Evolutionary conservation across 2,888 invertebrate genomes (phyloP), one percentile per base, ranked within the genome.

Genomic region (Lymantria monacha): DNA sequence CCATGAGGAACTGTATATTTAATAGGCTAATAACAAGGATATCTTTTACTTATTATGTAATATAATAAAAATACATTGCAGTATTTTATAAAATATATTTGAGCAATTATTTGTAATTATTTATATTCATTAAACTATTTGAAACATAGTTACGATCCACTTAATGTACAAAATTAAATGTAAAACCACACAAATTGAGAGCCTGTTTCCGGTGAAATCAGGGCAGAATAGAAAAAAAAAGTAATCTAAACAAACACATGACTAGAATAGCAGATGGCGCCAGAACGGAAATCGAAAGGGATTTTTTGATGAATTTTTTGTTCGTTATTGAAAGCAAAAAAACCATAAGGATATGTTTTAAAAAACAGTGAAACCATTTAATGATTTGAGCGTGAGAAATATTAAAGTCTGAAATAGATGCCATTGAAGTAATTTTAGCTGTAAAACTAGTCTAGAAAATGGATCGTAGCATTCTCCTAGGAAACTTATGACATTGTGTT

Each of bases 281-380:
- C 86, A 77, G 74, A 72, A 71, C 88, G 90, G 90, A 91, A 90
- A 91, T 88, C 89, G 90, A 90, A 91, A 90, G 90, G 83, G 72
- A 76, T 72, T 84, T 85, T 83, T 85, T 83, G 15, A 48, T 51
- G 1, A 14, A 51, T 57, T 69, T 66, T 72, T 77, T 76, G 81
- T 82, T 64, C 58, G 59, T 60, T 63, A 79, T 75, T 64, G 66
- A 69, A 64, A 71, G 66, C 67, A 83, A 86, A 87, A n/a, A 85
- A 87, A 79, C 57, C 66, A 69, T 76, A 75, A 76, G 81, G 84
- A 83, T 70, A 70, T 61, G 58, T 63, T 74, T 74, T 54, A 65
- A 79, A 78, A 77, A 75, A 65, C 57, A 72, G 83, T 83, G 87
- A 88, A 88, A 88, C 86, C 85, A 62, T 65, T 63, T 63, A 57